Base-by-base conservation (phyloP, 1,140 invertebrate species). In the Palaemon carinicauda region DNA sequence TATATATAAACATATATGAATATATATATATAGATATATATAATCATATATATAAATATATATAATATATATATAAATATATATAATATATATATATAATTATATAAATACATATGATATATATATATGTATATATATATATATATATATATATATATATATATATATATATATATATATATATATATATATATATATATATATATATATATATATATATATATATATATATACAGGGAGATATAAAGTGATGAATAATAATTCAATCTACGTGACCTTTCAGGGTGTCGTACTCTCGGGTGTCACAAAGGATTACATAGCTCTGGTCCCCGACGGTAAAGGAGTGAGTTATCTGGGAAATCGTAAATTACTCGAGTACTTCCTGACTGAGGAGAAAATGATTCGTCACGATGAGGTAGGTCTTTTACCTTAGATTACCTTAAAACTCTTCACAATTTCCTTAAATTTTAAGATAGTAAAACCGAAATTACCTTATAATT, bases 281-380 rank as follows among this genome's bases (percentile, higher is more conserved):
- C 50, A 86, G 84, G 84, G 84, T 1, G 65, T 86, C 60, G 77
- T 86, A 29, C 51, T 86, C 33, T 29, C 54, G 19, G 84, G 84
- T 0, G 12, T 80, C 50, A 86, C 84, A 1, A 86, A 86, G 84
- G 41, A 80, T 7, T 86, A 86, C 78, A 56, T 86, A 24, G 19
- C 75, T 15, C 84, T 86, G 51, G 84, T 86, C 10, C 51, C 84
- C 3, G 84, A 80, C 19, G 65, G 65, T 2, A 14, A 12, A 3
- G 84, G 84, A 3, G 21, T 86, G 4, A 86, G 51, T 31, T 80
- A 74, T 31, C 24, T 74, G 5, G 84, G 84, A 21, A 73, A 80
- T 3, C 29, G 84, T 60, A 86, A 80, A 29, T 51, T 86, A 14
- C 51, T 86, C 24, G 77, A 80, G 78, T 86, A 86, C 19, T 80